Percentiles rank a stretch among this genome's conserved stretches.
Conservation (phyloP, 53 echinoderm and acorn worm species). For the Crossaster papposus region DNA sequence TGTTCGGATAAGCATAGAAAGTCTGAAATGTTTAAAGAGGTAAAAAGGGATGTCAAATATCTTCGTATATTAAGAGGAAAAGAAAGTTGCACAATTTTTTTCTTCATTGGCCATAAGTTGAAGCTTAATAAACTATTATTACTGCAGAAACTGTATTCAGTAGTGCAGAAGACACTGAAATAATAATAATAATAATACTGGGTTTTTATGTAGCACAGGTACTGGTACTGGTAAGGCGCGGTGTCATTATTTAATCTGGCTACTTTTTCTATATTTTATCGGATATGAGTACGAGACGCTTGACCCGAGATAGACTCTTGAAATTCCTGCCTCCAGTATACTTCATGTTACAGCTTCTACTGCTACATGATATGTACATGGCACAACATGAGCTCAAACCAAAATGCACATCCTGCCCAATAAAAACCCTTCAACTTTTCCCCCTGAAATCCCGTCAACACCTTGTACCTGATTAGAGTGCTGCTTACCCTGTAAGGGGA, state of each 20-base stretch:
- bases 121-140: too few species aligned
- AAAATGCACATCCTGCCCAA: constrained; percentile 43
- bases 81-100: too few species aligned
- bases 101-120: too few species aligned
- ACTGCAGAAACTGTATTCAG: too few species aligned
- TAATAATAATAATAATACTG: too few species aligned
- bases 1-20: too few species aligned
- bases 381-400: constrained; percentile 38
- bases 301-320: constrained; percentile 1
- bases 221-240: too few species aligned
- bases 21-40: too few species aligned
- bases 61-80: too few species aligned
- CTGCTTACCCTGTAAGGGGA: neutral
- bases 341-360: constrained; percentile 20
- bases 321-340: neutral
- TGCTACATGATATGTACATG: neutral
- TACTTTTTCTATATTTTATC: neutral
- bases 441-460: constrained; percentile 50
- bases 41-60: too few species aligned
- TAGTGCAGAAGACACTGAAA: too few species aligned
- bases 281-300: neutral
- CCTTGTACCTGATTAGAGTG: constrained; percentile 39
- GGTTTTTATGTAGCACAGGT: too few species aligned
- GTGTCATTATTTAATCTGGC: neutral
- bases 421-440: constrained; percentile 38